Evolutionary conservation across 2,888 invertebrate species (phyloP).

Genomic region (Agrochola circellaris): DNA sequence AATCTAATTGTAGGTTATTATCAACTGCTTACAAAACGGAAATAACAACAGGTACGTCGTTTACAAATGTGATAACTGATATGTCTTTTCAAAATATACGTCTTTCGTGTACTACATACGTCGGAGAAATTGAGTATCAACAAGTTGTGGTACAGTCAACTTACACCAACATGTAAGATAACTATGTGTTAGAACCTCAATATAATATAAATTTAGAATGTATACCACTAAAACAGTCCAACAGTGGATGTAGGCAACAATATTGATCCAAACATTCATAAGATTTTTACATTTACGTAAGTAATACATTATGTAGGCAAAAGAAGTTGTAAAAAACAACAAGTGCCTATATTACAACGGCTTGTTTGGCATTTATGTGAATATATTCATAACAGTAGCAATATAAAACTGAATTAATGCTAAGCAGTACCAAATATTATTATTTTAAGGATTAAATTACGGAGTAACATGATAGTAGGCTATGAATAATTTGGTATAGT

Average conservation of each 20-base stretch:
- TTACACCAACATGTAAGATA: conserved; percentile 27
- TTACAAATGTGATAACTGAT: conserved; percentile 60
- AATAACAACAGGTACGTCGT: conserved; percentile 65
- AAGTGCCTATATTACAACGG: conserved; percentile 55
- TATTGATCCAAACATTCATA: conserved; percentile 69
- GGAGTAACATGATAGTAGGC: conserved; percentile 35
- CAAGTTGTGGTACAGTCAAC: conserved; percentile 24
- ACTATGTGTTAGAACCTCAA: conserved; percentile 44
- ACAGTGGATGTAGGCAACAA: conserved; percentile 65
- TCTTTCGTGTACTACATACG: conserved; percentile 37
- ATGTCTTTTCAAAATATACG: conserved; percentile 57
- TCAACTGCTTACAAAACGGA: conserved; percentile 37
- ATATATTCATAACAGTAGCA: conserved; percentile 60
- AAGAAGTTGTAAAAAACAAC: conserved; percentile 61
- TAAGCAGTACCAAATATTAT: conserved; percentile 39
- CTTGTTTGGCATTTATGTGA: conserved; percentile 63
- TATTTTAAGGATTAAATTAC: conserved; percentile 43
- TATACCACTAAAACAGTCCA: conserved; percentile 60
- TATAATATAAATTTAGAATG: conserved; percentile 53
- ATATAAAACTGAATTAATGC: conserved; percentile 60
- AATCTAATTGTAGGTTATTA: conserved; percentile 36
- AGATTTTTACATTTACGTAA: conserved; percentile 60
- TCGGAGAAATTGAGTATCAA: conserved; percentile 39
- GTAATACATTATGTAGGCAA: conserved; percentile 59
- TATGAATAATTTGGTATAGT: conserved; percentile 7